Evolutionary conservation across 2,113 vertebrate genomes (phyloP).

Genomic region (Microtus ochrogaster): DNA sequence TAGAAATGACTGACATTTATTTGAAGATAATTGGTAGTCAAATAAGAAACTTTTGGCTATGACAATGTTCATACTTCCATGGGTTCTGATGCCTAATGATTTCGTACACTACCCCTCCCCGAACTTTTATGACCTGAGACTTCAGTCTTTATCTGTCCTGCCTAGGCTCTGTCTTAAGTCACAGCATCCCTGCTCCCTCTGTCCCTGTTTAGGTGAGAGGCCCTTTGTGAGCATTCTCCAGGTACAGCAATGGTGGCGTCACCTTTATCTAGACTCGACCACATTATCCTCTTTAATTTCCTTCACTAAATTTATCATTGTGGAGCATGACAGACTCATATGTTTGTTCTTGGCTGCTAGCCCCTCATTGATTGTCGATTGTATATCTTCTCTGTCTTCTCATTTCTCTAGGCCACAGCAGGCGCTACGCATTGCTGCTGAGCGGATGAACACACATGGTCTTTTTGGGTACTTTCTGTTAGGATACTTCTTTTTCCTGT

Average conservation of each 20-base stretch:
- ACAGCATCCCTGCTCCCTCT: too few species aligned
- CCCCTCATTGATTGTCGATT: too few species aligned
- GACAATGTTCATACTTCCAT: rapidly evolving
- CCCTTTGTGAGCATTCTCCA: neutral
- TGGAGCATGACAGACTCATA: neutral
- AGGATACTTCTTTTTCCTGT: neutral
- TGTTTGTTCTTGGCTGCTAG: neutral
- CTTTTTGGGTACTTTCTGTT: neutral
- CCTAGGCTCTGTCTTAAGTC: neutral
- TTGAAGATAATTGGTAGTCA: neutral
- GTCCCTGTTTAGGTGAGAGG: neutral
- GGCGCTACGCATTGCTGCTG: neutral
- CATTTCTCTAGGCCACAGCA: too few species aligned
- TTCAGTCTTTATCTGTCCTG: neutral
- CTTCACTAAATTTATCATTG: neutral
- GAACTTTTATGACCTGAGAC: neutral
- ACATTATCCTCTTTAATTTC: neutral
- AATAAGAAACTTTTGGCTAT: neutral
- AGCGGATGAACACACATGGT: neutral
- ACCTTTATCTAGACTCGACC: neutral
- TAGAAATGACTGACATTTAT: neutral
- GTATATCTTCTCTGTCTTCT: neutral
- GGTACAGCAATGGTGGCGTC: too few species aligned
- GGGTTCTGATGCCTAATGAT: neutral
- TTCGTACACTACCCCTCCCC: too few species aligned